Evolutionary conservation across 30 jellyfish, hydroid and myxozoan genomes (phyloP).

Genomic region (Catostylus mosaicus): DNA sequence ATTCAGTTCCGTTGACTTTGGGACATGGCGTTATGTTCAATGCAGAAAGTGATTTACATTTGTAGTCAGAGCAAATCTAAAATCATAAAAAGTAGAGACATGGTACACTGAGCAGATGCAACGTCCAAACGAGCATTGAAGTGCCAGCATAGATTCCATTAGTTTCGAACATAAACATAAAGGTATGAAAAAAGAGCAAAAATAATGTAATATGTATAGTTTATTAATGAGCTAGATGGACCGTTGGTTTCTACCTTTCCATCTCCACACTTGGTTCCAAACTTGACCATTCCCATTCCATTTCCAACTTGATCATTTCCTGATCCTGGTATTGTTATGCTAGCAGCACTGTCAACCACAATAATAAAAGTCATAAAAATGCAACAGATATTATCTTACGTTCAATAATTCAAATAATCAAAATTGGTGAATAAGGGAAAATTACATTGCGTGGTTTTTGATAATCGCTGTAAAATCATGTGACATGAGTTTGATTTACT

Average conservation of each 20-base stretch:
- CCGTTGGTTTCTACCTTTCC: conserved; percentile 68
- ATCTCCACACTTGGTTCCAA: conserved; percentile 93
- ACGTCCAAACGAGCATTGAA: no score
- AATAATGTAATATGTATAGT: no score
- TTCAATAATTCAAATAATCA: background rate
- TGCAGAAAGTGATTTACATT: conserved; percentile 38
- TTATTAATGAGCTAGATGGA: no score
- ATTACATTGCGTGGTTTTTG: no score
- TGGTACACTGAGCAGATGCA: no score
- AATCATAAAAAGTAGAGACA: background rate
- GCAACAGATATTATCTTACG: background rate
- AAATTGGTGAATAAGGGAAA: no score
- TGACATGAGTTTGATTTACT: no score
- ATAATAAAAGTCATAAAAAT: no score
- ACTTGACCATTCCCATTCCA: conserved; percentile 93
- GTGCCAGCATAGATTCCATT: no score
- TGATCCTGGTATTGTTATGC: conserved; percentile 58
- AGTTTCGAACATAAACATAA: no score
- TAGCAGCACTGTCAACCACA: conserved; percentile 48
- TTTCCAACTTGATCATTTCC: conserved; percentile 67
- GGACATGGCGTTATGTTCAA: conserved; percentile 39
- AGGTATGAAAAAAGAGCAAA: no score
- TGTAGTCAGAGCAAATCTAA: conserved; percentile 43
- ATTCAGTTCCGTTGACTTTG: conserved; percentile 16
- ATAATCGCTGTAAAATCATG: no score